Evolutionary conservation across 2,113 vertebrate genomes (phyloP).

Genomic region (Prunella himalayana): DNA sequence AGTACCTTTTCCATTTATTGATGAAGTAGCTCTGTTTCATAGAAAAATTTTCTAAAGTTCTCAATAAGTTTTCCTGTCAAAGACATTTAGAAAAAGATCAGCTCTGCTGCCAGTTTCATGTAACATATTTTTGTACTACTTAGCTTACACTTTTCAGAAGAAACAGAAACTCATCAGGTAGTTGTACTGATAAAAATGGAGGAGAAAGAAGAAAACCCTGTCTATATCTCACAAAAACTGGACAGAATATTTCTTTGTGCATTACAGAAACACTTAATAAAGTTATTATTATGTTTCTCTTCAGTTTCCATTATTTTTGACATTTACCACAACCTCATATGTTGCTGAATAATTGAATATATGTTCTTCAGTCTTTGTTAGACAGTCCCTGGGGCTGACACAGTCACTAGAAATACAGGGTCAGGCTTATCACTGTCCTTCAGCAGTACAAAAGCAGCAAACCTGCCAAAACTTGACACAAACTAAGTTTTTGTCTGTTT

Average conservation of each 20-base stretch:
- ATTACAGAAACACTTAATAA: background rate
- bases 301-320: background rate
- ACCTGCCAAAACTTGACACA: background rate
- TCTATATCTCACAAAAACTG: background rate
- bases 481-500: background rate
- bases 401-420: background rate
- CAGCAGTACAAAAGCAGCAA: background rate
- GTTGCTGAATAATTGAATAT: background rate
- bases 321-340: background rate
- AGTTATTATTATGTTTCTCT: background rate
- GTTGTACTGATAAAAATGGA: background rate
- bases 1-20: constrained; percentile 32
- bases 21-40: constrained; percentile 13
- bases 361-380: background rate
- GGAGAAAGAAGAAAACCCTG: background rate
- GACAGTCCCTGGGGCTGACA: background rate
- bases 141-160: constrained; percentile 12
- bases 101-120: background rate
- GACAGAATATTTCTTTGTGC: background rate
- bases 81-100: constrained; percentile 36
- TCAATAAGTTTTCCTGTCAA: constrained; percentile 38
- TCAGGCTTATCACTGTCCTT: background rate
- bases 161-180: constrained; percentile 3
- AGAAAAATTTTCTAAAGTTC: constrained; percentile 13
- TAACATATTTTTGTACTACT: background rate